Conservation (phyloP, 2,113 vertebrate genomes). For the Microtus richardsoni region DNA sequence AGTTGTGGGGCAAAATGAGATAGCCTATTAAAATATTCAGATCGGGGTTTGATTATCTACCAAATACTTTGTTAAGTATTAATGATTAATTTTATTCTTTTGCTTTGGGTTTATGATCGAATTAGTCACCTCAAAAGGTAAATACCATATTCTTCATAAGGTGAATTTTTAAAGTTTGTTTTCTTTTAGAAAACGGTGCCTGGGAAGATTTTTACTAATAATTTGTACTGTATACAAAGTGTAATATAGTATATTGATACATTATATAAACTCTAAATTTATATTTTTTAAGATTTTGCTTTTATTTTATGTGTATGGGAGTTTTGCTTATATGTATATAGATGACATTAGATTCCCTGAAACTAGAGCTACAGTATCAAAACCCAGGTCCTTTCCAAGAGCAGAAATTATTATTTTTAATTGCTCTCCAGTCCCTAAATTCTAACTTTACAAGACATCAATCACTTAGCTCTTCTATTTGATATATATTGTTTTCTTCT, state of each 20-base stretch:
- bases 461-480: background rate
- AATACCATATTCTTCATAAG: background rate
- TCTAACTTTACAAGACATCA: background rate
- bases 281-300: background rate
- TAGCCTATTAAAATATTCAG: background rate
- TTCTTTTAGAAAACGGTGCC: background rate
- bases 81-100: background rate
- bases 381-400: background rate
- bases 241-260: background rate
- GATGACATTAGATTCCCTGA: background rate
- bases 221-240: slow-evolving; percentile 28
- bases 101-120: background rate
- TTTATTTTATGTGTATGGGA: background rate
- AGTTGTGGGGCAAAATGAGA: background rate
- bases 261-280: background rate
- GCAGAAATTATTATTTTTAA: background rate
- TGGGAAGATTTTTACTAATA: background rate
- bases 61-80: background rate
- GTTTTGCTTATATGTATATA: too few species aligned
- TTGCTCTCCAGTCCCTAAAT: background rate
- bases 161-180: slow-evolving; percentile 33
- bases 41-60: background rate
- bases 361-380: background rate
- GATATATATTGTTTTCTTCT: background rate
- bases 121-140: background rate